Evolutionary conservation across 1,140 invertebrate species (phyloP), one percentile per base, ranked within the genome.

Genomic region (Pararge aegeria): DNA sequence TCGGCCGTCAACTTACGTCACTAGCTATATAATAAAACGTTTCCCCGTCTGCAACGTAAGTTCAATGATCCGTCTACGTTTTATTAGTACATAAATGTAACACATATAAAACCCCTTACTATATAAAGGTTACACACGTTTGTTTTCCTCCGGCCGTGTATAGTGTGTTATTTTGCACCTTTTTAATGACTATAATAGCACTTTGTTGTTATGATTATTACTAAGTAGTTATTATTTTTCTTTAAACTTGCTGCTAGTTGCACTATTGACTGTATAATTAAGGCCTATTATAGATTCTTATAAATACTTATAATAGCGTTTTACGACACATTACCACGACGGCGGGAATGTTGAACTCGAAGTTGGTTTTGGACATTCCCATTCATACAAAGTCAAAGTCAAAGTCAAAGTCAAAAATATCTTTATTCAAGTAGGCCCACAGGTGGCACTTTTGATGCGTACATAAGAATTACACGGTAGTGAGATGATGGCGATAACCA

Each of bases 241-340:
- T 70, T 70, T 61, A 55, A 61, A 67, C 46, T 64, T 44, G 58
- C 52, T 57, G 50, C 44, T 44, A 52, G 55, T 56, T 58, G 42
- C 30, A 57, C 46, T 63, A 63, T 63, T 50, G 46, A 46, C 46
- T 56, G 10, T 59, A 52, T 59, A 63, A 67, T 67, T 63, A 67
- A 50, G 51, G 48, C 60, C 57, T 54, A 60, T 68, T 64, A 70
- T 64, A 55, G 67, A 61, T 75, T 61, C 73, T 68, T 59, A 69
- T 61, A 66, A 69, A 69, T 68, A 70, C 52, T 69, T 60, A 57
- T 68, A 59, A 66, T 54, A 58, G 42, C 51, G 55, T 67, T 73
- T 72, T 73, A 75, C 65, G 67, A 67, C 61, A 66, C 64, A 73
- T 73, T 70, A 70, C 60, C 70, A 70, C 66, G 73, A 74, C 53